phyloP scores from a whole-genome alignment of 2,113 vertebrate genomes.

The Macaca mulatta region DNA sequence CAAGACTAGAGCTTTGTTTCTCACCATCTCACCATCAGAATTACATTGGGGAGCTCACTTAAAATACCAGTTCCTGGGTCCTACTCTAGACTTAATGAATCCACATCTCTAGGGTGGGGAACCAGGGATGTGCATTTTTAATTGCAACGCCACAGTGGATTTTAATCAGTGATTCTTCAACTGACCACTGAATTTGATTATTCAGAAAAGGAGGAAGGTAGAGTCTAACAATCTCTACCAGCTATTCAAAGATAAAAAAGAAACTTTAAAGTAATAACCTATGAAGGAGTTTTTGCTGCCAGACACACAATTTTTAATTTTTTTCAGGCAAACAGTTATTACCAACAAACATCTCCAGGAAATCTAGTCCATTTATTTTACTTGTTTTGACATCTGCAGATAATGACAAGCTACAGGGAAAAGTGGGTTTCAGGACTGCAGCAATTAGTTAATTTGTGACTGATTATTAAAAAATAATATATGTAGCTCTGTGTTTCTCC shows the following conservation, averaged over 20 bases:
- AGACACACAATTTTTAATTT: not conserved
- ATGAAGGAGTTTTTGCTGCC: not conserved
- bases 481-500: not conserved
- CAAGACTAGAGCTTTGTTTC: not conserved
- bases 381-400: slow-evolving; percentile 60
- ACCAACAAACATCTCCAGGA: slow-evolving; percentile 6
- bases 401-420: slow-evolving; percentile 51
- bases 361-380: slow-evolving; percentile 54
- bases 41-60: not conserved
- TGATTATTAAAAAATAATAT: slow-evolving; percentile 67
- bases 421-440: slow-evolving; percentile 47
- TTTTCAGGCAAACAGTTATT: not conserved
- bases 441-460: slow-evolving; percentile 67
- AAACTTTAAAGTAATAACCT: not conserved
- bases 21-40: not conserved
- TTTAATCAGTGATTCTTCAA: not conserved
- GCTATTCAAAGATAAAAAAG: not conserved
- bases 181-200: not conserved
- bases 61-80: not conserved
- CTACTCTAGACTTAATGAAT: not conserved
- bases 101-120: not conserved
- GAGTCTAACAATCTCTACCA: not conserved
- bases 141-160: not conserved
- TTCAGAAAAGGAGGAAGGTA: not conserved
- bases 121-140: not conserved